These are phyloP conservation scores for Chaitophorus viminalis DNA, from an alignment of 2,888 invertebrate species.

Conservation along the genomic window DNA sequence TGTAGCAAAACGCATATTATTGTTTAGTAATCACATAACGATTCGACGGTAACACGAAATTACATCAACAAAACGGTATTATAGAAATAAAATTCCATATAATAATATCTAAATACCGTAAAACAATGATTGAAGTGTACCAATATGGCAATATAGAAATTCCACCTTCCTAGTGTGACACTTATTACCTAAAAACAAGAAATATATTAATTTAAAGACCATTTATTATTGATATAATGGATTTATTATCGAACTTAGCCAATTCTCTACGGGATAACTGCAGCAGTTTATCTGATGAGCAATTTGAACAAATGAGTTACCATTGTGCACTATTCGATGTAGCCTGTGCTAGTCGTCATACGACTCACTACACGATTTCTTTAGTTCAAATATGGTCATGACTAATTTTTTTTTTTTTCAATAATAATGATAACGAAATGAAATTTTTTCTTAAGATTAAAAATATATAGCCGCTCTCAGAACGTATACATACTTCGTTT, in stretches of 20 bases:
- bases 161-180: no score
- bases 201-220: no score
- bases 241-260: no score
- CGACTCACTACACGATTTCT: no score
- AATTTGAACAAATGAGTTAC: not conserved
- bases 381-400: not conserved
- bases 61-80: not conserved
- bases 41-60: not conserved
- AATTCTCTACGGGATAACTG: no score
- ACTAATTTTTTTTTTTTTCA: not conserved
- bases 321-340: not conserved
- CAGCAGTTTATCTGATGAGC: no score
- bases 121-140: no score
- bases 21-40: not conserved
- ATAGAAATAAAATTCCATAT: not conserved
- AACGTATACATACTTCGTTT: not conserved
- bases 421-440: not conserved
- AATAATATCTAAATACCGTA: no score
- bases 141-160: no score
- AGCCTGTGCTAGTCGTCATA: not conserved
- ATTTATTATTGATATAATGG: no score
- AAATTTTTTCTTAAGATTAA: not conserved
- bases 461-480: not conserved
- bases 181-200: no score
- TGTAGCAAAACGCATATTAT: not conserved